Evolutionary conservation across 2,113 vertebrate genomes (phyloP).

Genomic region (Colistium nudipinnis): DNA sequence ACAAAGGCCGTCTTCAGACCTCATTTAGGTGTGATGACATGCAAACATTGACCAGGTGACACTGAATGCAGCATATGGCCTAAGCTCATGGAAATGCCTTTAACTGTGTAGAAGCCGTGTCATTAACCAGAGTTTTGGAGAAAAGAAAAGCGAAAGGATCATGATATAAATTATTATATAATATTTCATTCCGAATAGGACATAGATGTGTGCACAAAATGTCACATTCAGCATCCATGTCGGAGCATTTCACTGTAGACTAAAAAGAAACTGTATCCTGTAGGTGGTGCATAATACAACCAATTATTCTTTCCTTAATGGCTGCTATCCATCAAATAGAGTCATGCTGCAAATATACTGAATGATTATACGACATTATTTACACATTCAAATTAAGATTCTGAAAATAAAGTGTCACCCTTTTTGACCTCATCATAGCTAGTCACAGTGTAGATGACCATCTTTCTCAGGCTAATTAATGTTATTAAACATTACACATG

Average conservation of each 20-base stretch:
- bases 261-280: no score
- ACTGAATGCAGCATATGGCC: neutral
- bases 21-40: neutral
- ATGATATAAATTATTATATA: no score
- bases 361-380: slow-evolving; percentile 20
- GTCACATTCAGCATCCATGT: no score
- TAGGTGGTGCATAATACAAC: no score
- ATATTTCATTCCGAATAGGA: neutral
- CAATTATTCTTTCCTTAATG: no score
- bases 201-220: neutral
- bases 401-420: slow-evolving; percentile 10
- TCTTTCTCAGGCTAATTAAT: neutral
- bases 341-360: neutral
- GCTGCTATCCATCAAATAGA: neutral
- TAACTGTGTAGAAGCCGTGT: neutral
- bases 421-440: slow-evolving; percentile 14
- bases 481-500: neutral
- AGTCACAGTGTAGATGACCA: neutral
- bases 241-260: no score
- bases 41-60: neutral
- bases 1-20: neutral
- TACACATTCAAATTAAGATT: slow-evolving; percentile 7
- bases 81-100: neutral
- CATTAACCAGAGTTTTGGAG: no score
- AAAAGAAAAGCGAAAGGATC: no score